Base-by-base conservation (phyloP, 2,113 vertebrate genomes). In the Siniperca chuatsi region DNA sequence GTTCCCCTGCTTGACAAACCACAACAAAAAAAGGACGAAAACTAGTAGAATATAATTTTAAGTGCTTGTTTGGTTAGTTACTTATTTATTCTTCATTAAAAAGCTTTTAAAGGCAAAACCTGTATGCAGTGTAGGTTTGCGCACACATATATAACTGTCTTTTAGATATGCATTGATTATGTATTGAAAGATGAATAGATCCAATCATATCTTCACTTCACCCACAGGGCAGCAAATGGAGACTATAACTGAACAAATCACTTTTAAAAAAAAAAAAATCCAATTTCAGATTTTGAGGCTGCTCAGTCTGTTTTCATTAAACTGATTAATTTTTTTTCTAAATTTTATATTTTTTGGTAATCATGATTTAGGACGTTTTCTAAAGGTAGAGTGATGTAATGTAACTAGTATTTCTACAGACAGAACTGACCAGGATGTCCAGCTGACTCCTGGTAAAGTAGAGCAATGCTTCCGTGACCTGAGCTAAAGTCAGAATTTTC, bases 371-470 rank as follows among this genome's bases (percentile, higher is more conserved):
- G 1, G 12, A 76, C 13, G 21, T 35, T 66, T 58, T 79, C 8
- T 60, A 7, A 48, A 33, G 23, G 1, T 12, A 25, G 5, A 52
- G 48, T 35, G 23, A 18, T 40, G 11, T 52, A 18, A 42, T 64
- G 11, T 42, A 62, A 67, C 4, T 25, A 8, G 11, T 62, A 40
- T 61, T 61, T 65, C 5, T 13, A 55, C 11, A 11, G 42, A 62
- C 33, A 48, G 2, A 52, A 91, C 96, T 93, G 74, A 97, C 96
- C 94, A 97, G 89, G 78, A 95, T 90, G 29, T 93, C 75, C 46
- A 91, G 48, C 21, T 93, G 91, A 21, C 91, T 93, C 65, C 88
- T 94, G 84, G 96, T 96, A 88, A 97, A 97, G 62, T 82, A 87
- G 12, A 96, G 78, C 54, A 97, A 72, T 0, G 90, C 90, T 18